These are phyloP conservation scores for Biston betularia DNA, from an alignment of 2,888 invertebrate species.

Conservation along the genomic window DNA sequence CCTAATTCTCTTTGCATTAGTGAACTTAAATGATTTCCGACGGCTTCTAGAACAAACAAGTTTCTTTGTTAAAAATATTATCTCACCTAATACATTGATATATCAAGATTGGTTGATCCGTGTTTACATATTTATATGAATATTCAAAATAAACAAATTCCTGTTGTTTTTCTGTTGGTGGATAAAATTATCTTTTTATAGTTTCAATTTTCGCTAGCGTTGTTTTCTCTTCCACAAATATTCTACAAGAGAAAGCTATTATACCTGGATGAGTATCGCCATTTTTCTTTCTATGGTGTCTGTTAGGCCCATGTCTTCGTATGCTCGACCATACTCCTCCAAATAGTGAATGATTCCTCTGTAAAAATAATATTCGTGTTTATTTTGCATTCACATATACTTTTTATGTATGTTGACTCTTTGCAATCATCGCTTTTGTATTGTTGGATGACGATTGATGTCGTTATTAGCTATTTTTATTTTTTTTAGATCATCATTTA, in stretches of 20 bases:
- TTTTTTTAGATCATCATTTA: background rate
- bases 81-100: too few species aligned
- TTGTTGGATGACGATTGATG: background rate
- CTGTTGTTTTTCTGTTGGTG: too few species aligned
- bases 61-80: background rate
- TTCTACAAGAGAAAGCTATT: background rate
- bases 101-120: too few species aligned
- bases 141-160: too few species aligned
- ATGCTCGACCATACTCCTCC: constrained; percentile 98
- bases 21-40: constrained; percentile 81
- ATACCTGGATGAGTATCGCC: constrained; percentile 71
- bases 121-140: too few species aligned
- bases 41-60: constrained; percentile 62
- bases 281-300: constrained; percentile 70
- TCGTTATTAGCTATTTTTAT: background rate
- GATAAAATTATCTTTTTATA: too few species aligned
- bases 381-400: background rate
- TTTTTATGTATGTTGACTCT: background rate
- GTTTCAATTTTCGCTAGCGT: too few species aligned
- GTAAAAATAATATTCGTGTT: constrained; percentile 44
- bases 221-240: too few species aligned
- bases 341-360: constrained; percentile 98
- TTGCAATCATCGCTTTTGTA: background rate
- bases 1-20: constrained; percentile 84
- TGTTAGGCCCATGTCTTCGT: constrained; percentile 89